Evolutionary conservation across 2,888 invertebrate genomes (phyloP), one percentile per base, ranked within the genome.

Genomic region (Leucophora obtusa): DNA sequence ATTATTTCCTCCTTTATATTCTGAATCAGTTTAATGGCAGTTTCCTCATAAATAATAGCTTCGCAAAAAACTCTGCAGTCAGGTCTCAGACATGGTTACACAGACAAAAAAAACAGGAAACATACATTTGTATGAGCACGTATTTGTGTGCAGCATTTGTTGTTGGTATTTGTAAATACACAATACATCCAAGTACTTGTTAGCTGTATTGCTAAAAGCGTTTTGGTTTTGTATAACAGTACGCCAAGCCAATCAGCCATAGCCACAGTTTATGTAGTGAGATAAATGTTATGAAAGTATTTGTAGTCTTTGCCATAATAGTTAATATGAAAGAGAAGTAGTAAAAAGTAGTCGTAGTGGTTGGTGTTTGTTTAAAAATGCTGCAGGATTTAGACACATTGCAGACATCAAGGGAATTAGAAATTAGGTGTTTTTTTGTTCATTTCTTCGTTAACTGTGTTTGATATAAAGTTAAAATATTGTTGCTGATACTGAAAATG

Each of bases 351-450:
- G 7, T 28, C 8, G 28, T 10, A n/a, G 43, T 63, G 11, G 58
- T 24, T 35, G 33, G 15, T 38, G n/a, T 33, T 43, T 35, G 50
- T 54, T 24, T n/a, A 4, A 65, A 66, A 62, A 15, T 75, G 72
- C 63, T 72, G 71, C 58, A 63, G 75, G 62, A 75, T 43, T 76
- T 72, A 76, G 80, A 80, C 80, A 72, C 35, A 68, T 50, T 11
- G 51, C 53, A 75, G 80, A 80, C 80, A 80, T 54, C 71, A 76
- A 69, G 75, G 68, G 80, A 80, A 80, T 76, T 58, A 58, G 43
- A 63, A 72, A 75, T 72, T 58, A 72, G 58, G 51, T 68, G 56
- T 43, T 71, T 54, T n/a, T 54, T 24, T 51, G 28, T 28, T 6
- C 28, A 7, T 28, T 28, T 7, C 6, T 28, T 7, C 7, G 1